phyloP scores from a whole-genome alignment of 2,888 invertebrate genomes.

The Amblyjoppa fuscipennis region DNA sequence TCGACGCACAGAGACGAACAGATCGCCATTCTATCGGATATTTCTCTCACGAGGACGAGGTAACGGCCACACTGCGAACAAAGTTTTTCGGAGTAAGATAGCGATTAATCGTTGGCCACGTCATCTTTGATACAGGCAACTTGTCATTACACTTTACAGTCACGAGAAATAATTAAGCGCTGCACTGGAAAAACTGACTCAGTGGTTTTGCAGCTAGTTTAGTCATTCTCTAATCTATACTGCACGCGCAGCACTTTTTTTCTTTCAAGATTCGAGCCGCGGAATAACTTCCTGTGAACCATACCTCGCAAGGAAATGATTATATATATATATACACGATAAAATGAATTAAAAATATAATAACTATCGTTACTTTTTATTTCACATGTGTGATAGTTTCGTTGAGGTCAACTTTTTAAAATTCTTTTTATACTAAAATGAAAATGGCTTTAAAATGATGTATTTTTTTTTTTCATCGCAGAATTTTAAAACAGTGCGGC shows the following conservation, averaged over 20 bases:
- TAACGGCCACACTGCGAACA: constrained; percentile 82
- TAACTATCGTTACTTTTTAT: no score
- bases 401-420: not conserved
- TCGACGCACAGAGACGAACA: constrained; percentile 90
- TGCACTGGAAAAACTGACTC: constrained; percentile 36
- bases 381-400: not conserved
- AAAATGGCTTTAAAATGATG: not conserved
- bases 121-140: not conserved
- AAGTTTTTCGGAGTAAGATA: constrained; percentile 32
- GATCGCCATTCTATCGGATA: constrained; percentile 78
- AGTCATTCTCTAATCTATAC: constrained; percentile 7
- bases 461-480: not conserved
- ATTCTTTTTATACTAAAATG: not conserved
- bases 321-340: not conserved
- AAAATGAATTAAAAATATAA: no score
- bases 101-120: constrained; percentile 32
- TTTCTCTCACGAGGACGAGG: constrained; percentile 82
- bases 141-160: not conserved
- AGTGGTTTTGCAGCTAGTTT: constrained; percentile 40
- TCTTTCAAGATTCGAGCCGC: not conserved
- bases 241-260: not conserved
- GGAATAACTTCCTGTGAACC: not conserved
- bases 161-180: constrained; percentile 37
- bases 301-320: not conserved
- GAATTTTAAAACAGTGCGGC: not conserved